Base-by-base conservation (phyloP, 2,797 vertebrate species). In the Acipenser oxyrinchus region DNA sequence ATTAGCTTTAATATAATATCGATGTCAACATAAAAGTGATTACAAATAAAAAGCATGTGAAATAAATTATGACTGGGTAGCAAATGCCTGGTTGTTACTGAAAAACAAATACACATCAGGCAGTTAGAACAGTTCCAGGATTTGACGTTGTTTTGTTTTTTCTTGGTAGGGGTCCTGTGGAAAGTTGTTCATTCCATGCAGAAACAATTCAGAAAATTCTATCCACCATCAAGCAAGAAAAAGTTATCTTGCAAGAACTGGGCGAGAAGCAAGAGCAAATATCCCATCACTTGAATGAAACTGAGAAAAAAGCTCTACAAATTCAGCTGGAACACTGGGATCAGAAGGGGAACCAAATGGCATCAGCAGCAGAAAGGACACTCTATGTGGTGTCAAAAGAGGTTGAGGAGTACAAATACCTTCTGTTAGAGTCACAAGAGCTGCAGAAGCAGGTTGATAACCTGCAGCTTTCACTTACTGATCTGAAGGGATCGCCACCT, bases 281-380 rank as follows among this genome's bases (percentile, higher is more conserved):
- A 48, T 82, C 76, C 1, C 71, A 71, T 2, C 76, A 77, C 50
- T 82, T 95, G 68, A 88, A 83, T 1, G 76, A 64, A 57, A 80
- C 85, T 69, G 90, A 95, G 69, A 85, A 74, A 72, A 84, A 83
- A 51, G 69, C 84, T 8, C 78, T 86, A 0, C 79, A 84, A 65
- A 84, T 70, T 37, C 86, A 91, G 8, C 82, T 89, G 69, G 84
- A 73, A 59, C 82, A 78, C 8, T 82, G 94, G 3, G 91, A 92
- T 53, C 77, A 71, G 2, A 76, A 79, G 63, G 95, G 93, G 93
- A 85, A 83, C 62, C 74, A 74, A 2, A 74, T 90, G 59, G 86
- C 93, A 55, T 86, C 80, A 7, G 71, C 74, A 4, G 74, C 86
- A 9, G 87, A 92, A 64, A 91, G 78, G 74, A 82, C 76, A 11